Base-by-base conservation (phyloP, 1,140 invertebrate genomes). In the Maniola jurtina region DNA sequence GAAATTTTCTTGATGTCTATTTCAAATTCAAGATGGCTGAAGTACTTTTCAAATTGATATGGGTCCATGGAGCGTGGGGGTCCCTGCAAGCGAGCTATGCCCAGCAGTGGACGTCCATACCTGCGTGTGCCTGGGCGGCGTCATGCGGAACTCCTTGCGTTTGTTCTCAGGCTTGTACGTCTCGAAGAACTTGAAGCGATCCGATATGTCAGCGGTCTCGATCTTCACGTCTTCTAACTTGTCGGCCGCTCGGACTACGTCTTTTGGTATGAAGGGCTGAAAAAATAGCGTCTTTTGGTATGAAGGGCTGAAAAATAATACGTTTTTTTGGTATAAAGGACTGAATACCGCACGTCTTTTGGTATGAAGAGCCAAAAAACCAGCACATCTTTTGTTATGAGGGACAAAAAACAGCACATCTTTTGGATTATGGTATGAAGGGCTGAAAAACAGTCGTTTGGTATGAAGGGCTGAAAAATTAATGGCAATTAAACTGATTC, bases 131-230 rank as follows among this genome's bases (percentile, higher is more conserved):
- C 96, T 92, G 5, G 96, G 96, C 61, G 96, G 96, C 10, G 96
- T 97, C 85, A 97, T 96, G 75, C 96, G 92, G 91, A 97, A 97
- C 77, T 93, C 91, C 86, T 94, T 96, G 71, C 93, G 93, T 73
- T 93, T 89, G 77, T 93, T 92, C 83, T 95, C 93, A 42, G 95
- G 94, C 79, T 94, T 93, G 91, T 96, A 97, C 1, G 94, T 95
- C 92, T 98, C 97, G 91, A 98, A 98, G 91, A 98, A 98, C 88
- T 96, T 96, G 91, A 97, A 98, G 75, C 96, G 94, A 79, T 95
- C 94, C 38, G 95, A 93, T 69, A 98, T 94, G 84, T 97, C 95
- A 15, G 94, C 94, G 2, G 96, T 96, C 89, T 95, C 93, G 58
- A 97, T 93, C 73, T 93, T 92, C 35, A 97, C 93, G 75, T 97